These are phyloP conservation scores for Drosophila sturtevanti DNA, from an alignment of 1,140 invertebrate species.

Conservation along the genomic window DNA sequence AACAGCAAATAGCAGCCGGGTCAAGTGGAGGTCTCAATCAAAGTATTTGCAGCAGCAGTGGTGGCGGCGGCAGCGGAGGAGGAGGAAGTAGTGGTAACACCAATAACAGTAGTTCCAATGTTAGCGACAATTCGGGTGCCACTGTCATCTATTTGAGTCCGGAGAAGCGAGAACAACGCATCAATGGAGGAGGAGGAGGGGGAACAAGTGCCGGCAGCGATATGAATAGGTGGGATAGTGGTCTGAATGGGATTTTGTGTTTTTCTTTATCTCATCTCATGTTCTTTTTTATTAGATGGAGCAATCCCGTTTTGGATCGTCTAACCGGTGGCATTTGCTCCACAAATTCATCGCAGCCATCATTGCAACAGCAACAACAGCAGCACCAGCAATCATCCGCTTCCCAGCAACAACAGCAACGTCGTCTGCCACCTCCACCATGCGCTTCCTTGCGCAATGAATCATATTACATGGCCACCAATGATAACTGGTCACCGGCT, in stretches of 20 bases:
- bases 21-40: constrained; percentile 44
- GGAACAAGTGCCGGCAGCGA: constrained; percentile 50
- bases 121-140: constrained; percentile 85
- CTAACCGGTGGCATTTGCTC: constrained; percentile 88
- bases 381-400: constrained; percentile 43
- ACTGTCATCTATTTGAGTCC: constrained; percentile 86
- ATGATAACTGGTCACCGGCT: constrained; percentile 82
- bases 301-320: constrained; percentile 93
- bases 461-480: constrained; percentile 92
- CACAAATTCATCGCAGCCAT: constrained; percentile 61
- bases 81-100: constrained; percentile 27
- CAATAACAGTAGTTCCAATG: constrained; percentile 74
- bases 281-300: constrained; percentile 61
- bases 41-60: constrained; percentile 53
- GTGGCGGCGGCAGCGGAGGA: constrained; percentile 76
- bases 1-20: constrained; percentile 43
- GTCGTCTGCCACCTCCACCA: constrained; percentile 44
- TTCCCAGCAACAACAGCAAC: constrained; percentile 46
- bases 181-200: constrained; percentile 39
- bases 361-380: constrained; percentile 37
- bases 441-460: constrained; percentile 87
- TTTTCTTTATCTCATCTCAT: background rate
- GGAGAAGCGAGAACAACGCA: constrained; percentile 80
- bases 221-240: constrained; percentile 64
- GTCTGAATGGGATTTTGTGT: background rate